Base-by-base conservation (phyloP, 2,113 vertebrate species). In the Scytalopus superciliaris region DNA sequence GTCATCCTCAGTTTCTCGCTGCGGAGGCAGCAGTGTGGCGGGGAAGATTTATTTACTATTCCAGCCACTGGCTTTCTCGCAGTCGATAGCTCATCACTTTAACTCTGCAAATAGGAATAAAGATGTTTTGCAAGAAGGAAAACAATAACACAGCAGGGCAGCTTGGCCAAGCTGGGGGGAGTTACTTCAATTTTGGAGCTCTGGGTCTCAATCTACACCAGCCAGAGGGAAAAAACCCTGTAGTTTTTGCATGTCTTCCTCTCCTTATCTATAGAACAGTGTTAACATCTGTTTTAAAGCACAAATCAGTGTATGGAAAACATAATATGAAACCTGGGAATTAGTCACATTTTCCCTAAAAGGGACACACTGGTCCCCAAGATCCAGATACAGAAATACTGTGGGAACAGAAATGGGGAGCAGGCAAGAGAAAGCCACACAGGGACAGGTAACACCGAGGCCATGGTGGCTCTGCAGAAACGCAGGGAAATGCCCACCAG, bases 41-140 rank as follows among this genome's bases (percentile, higher is more conserved):
- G 17, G 30, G 66, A 62, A 87, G 87, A 91, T 95, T 92, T 95
- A 93, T 95, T 93, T 90, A 90, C 92, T 90, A 25, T 47, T 64
- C 85, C 72, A 88, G 84, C 42, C 68, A 50, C 72, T 83, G 82
- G 39, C 73, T 91, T 70, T 56, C 63, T 53, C 49, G 67, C 49
- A 88, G 63, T 69, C 67, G 57, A 45, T 57, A 94, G 59, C 27
- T 90, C 79, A 31, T 88, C 33, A 24, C 55, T 95, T 77, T 42
- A 73, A 64, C n/a, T 53, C 82, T 80, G 64, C 66, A 85, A 69
- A 40, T 35, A 57, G 67, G 45, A 79, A 82, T 69, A 69, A 78
- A 94, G 57, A 73, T 55, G 33, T 83, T 87, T 66, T 53, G 27
- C 35, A 60, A 77, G 68, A 72, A 90, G 49, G 30, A 52, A 74